Conservation (phyloP, 1,140 invertebrate genomes). For the Pseudomyrmex pallidus region DNA sequence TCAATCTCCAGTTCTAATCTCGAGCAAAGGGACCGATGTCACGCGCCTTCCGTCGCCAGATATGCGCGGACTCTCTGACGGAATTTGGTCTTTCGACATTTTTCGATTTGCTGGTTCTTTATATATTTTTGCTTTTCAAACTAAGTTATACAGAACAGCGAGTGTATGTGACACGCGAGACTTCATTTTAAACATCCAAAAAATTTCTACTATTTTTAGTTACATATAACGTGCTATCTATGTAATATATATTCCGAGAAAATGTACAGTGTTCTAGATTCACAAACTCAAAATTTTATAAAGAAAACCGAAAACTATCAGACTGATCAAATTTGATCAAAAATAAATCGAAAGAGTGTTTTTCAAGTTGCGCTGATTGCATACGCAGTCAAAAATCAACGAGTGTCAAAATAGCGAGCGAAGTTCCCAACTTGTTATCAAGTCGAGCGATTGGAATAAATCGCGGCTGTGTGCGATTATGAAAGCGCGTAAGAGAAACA, state of each 20-base stretch:
- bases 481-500: background rate
- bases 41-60: slow-evolving; percentile 37
- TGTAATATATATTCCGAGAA: background rate
- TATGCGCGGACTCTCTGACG: background rate
- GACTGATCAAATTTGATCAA: too few relatives aligned
- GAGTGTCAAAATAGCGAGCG: background rate
- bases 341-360: too few relatives aligned
- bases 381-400: too few relatives aligned
- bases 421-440: slow-evolving; percentile 23
- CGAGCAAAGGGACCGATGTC: slow-evolving; percentile 30
- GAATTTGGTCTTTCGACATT: slow-evolving; percentile 19
- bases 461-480: slow-evolving; percentile 42
- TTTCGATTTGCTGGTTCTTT: slow-evolving; percentile 23
- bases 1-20: slow-evolving; percentile 45
- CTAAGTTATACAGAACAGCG: slow-evolving; percentile 30
- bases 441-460: slow-evolving; percentile 23
- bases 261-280: slow-evolving; percentile 8
- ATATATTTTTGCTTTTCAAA: slow-evolving; percentile 22
- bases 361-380: too few relatives aligned
- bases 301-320: too few relatives aligned
- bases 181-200: slow-evolving; percentile 1
- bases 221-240: too few relatives aligned
- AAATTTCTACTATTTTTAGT: slow-evolving; percentile 4
- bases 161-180: background rate
- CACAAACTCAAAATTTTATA: background rate